These are phyloP conservation scores for Drymodes brunneopygia DNA, from an alignment of 2,113 vertebrate genomes.

Conservation along the genomic window DNA sequence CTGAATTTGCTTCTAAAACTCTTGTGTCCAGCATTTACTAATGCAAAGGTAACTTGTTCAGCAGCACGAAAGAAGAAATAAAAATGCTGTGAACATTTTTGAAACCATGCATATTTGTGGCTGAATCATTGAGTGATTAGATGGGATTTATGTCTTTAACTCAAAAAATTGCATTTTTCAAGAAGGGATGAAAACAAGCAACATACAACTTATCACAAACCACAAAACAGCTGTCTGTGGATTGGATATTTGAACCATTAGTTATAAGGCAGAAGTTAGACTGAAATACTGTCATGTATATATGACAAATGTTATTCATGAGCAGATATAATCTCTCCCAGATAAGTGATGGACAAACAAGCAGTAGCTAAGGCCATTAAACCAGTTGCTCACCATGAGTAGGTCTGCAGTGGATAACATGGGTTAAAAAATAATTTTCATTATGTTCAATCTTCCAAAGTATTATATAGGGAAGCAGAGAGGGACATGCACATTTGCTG, in stretches of 20 bases:
- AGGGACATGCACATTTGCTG: rapidly evolving
- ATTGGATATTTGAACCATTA: not conserved
- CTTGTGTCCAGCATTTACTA: not conserved
- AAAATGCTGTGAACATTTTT: not conserved
- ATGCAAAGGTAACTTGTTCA: not conserved
- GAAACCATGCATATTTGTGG: not conserved
- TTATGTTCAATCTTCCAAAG: not conserved
- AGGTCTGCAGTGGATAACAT: not conserved
- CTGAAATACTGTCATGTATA: not conserved
- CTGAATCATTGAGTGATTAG: not conserved
- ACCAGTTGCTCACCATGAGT: not conserved
- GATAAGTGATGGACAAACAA: not conserved
- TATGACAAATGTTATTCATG: not conserved
- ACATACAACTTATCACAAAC: not conserved
- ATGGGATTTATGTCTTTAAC: not conserved
- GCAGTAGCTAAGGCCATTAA: not conserved
- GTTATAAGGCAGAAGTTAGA: not conserved
- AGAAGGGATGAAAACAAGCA: not conserved
- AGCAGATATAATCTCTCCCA: not conserved
- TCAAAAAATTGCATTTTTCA: not conserved
- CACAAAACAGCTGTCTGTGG: not conserved
- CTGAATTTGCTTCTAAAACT: not conserved
- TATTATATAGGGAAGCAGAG: not conserved
- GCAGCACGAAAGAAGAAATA: not conserved
- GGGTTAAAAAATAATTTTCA: not conserved